Percentiles rank a stretch among this genome's conserved stretches.
Evolutionary conservation across 1,140 invertebrate species (phyloP).

Genomic region (Pemphigus obesinymphae): DNA sequence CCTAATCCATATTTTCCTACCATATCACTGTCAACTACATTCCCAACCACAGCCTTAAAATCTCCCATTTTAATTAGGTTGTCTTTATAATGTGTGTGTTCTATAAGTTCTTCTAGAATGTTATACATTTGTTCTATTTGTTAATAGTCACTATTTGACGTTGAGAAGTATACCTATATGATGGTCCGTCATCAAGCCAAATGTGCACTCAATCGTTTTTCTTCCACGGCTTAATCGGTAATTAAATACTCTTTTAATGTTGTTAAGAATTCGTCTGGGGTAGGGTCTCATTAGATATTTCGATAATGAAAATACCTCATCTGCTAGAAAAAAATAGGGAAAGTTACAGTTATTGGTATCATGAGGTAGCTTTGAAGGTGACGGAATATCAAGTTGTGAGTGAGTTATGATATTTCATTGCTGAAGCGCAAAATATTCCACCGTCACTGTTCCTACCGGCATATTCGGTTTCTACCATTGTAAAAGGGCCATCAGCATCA

Average conservation of each 20-base stretch:
- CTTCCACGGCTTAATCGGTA: constrained; percentile 51
- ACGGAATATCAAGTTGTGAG: constrained; percentile 36
- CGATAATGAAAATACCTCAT: constrained; percentile 49
- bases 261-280: constrained; percentile 45
- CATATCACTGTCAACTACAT: too few species aligned
- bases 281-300: constrained; percentile 48
- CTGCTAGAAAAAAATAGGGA: constrained; percentile 46
- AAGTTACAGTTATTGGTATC: constrained; percentile 39
- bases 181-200: constrained; percentile 49
- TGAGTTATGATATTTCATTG: constrained; percentile 34
- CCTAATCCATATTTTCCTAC: too few species aligned
- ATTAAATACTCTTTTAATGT: constrained; percentile 48
- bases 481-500: constrained; percentile 50
- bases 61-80: too few species aligned
- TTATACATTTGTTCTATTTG: too few species aligned
- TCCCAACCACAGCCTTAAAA: too few species aligned
- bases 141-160: too few species aligned
- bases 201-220: constrained; percentile 52
- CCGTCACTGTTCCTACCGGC: constrained; percentile 50
- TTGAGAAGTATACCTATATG: too few species aligned
- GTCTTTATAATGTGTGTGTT: too few species aligned
- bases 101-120: too few species aligned
- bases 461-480: constrained; percentile 48
- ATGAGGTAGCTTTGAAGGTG: constrained; percentile 44
- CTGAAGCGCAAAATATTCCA: constrained; percentile 46